Base-by-base conservation (phyloP, 2,113 vertebrate species). In the Manacus vitellinus region DNA sequence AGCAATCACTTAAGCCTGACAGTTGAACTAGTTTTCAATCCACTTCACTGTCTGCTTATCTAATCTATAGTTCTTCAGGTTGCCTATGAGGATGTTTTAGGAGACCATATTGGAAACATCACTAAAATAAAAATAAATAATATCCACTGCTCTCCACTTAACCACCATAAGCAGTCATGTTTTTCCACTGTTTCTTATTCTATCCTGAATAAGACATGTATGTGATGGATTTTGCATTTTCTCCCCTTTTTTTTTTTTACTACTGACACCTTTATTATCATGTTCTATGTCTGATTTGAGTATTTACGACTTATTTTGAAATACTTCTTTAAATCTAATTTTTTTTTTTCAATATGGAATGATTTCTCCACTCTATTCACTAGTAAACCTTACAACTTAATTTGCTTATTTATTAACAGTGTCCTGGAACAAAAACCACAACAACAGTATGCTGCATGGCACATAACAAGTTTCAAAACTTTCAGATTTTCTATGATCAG, bases 171-270 rank as follows among this genome's bases (percentile, higher is more conserved):
- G 15, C 5, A 61, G 18, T 55, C 28, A 31, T 39, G 8, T 52
- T 70, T 24, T 71, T 83, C n/a, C 20, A 56, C 18, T 56, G 4
- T 75, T 71, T 54, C n/a, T 49, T 67, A 39, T 22, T 30, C 8
- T 41, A 25, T 24, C 10, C 22, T 33, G n/a, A 63, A 27, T 0
- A 41, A 46, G 19, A n/a, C 21, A 41, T 0, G 0, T 31, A 22
- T 47, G 6, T 52, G 14, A 58, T 31, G 8, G 9, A 44, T 76
- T 76, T 55, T 92, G 10, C 1, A 3, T 71, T 62, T 71, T 47
- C 27, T 82, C 66, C 2, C 6, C 18, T 15, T n/a, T 65, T n/a
- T 58, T 21, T 31, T 44, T 47, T 76, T 46, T 8, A 27, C 6
- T 85, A 14, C 37, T 3, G 51, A n/a, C 22, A 51, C 1, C 2